phyloP scores from a whole-genome alignment of 2,113 vertebrate genomes.

The Arenaria interpres region DNA sequence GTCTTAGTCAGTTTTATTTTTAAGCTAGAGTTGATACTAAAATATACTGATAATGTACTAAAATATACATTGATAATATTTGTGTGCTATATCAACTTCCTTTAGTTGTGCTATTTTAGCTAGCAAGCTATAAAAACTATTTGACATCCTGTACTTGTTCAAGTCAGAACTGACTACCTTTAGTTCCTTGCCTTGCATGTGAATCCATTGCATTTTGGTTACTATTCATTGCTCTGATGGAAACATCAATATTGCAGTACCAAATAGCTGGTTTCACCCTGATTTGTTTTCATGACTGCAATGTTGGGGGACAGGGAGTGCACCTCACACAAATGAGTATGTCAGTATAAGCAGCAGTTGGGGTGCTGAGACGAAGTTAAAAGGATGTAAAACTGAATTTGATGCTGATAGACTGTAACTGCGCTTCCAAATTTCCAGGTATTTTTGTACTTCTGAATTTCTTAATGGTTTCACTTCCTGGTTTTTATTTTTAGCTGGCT shows the following conservation, averaged over 20 bases:
- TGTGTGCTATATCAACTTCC: neutral
- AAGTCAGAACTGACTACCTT: neutral
- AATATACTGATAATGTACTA: neutral
- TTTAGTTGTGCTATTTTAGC: neutral
- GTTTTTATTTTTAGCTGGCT: conserved; percentile 38
- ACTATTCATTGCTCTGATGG: neutral
- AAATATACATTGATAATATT: neutral
- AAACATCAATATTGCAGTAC: neutral
- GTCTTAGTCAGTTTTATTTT: neutral
- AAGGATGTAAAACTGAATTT: neutral
- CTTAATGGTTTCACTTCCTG: conserved; percentile 18
- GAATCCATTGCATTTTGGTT: neutral
- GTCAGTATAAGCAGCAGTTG: neutral
- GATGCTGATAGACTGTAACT: neutral
- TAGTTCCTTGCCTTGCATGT: neutral
- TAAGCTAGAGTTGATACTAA: neutral
- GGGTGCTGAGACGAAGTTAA: neutral
- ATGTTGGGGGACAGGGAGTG: rapidly evolving
- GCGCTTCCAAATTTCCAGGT: neutral
- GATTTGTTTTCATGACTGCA: neutral
- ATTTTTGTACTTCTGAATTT: conserved; percentile 21
- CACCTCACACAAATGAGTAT: neutral
- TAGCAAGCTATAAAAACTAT: neutral
- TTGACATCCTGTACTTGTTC: neutral
- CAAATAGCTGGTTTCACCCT: neutral